phyloP scores from a whole-genome alignment of 2,113 vertebrate species.

The Hydrolagus affinis region DNA sequence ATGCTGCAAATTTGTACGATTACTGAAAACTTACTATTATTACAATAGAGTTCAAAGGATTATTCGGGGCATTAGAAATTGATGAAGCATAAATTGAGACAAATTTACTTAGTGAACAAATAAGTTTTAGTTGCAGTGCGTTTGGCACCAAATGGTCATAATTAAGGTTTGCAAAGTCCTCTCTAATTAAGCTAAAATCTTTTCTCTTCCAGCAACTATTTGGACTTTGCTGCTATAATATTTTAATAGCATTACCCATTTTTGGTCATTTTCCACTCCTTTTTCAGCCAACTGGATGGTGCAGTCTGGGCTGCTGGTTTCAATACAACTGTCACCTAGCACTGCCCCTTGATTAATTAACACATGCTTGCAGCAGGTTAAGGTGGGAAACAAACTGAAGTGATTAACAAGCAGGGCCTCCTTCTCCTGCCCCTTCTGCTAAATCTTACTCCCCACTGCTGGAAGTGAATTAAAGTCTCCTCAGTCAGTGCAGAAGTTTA shows the following conservation, averaged over 20 bases:
- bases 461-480: background rate
- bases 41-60: too few species aligned
- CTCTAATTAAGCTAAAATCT: too few species aligned
- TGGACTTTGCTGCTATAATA: too few species aligned
- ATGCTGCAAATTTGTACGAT: too few species aligned
- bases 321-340: background rate
- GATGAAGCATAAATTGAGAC: background rate
- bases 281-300: constrained; percentile 1
- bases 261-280: background rate
- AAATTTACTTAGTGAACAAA: background rate
- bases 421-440: background rate
- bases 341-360: constrained; percentile 2
- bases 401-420: background rate
- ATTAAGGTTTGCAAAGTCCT: too few species aligned
- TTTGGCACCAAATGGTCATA: background rate
- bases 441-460: background rate
- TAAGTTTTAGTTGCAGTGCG: background rate
- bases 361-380: background rate
- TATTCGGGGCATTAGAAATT: too few species aligned
- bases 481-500: background rate
- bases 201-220: too few species aligned
- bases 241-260: background rate
- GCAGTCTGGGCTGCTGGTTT: background rate
- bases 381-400: constrained; percentile 13
- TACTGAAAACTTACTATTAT: too few species aligned